Conservation (phyloP, 2,888 invertebrate genomes). For the Lithosia quadra region DNA sequence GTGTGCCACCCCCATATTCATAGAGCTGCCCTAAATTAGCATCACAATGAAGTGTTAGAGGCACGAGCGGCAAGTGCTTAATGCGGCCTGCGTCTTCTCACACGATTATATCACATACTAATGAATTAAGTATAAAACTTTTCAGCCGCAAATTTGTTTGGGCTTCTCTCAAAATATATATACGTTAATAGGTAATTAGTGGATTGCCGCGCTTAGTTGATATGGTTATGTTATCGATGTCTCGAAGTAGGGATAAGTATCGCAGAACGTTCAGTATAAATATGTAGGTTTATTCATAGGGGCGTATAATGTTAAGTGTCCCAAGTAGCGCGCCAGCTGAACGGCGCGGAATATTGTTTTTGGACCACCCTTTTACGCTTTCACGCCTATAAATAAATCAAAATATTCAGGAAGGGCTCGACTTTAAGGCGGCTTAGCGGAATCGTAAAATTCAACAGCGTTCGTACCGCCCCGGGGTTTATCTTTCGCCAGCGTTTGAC, state of each 20-base stretch:
- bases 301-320: slow-evolving; percentile 74
- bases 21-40: slow-evolving; percentile 85
- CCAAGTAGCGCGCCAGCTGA: slow-evolving; percentile 68
- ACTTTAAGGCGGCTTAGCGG: slow-evolving; percentile 86
- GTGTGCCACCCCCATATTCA: slow-evolving; percentile 81
- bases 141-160: slow-evolving; percentile 73
- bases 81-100: slow-evolving; percentile 79
- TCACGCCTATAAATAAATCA: slow-evolving; percentile 86
- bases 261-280: slow-evolving; percentile 49
- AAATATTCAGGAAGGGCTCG: slow-evolving; percentile 86
- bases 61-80: slow-evolving; percentile 80
- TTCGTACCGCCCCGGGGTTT: slow-evolving; percentile 80
- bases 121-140: slow-evolving; percentile 81
- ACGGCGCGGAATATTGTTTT: slow-evolving; percentile 82
- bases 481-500: slow-evolving; percentile 79
- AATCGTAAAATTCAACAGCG: slow-evolving; percentile 87
- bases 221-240: slow-evolving; percentile 43
- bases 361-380: slow-evolving; percentile 84
- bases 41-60: slow-evolving; percentile 85
- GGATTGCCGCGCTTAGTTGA: slow-evolving; percentile 37
- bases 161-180: slow-evolving; percentile 62
- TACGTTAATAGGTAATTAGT: slow-evolving; percentile 55
- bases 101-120: slow-evolving; percentile 79
- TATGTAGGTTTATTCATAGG: slow-evolving; percentile 64
- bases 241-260: slow-evolving; percentile 41